phyloP scores from a whole-genome alignment of 2,113 vertebrate genomes.

The Pelecanoides urinatrix region DNA sequence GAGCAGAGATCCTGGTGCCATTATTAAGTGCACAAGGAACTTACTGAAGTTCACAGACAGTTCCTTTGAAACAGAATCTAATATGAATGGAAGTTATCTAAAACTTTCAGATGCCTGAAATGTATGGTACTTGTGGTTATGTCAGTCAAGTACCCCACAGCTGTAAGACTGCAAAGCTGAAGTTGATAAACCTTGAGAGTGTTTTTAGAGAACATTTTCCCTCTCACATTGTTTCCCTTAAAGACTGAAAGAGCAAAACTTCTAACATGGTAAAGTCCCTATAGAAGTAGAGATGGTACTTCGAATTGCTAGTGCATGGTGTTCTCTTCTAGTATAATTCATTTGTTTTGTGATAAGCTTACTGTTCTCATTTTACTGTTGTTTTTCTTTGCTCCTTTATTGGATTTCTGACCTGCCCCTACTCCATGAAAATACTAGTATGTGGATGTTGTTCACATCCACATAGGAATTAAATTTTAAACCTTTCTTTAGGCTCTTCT shows the following conservation, averaged over 20 bases:
- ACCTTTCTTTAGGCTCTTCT: neutral
- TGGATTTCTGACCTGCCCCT: neutral
- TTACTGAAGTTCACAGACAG: neutral
- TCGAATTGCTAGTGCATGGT: neutral
- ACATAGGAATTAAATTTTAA: neutral
- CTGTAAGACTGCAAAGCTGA: neutral
- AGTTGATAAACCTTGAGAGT: neutral
- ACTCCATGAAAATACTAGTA: neutral
- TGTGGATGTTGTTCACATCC: neutral
- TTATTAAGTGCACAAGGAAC: neutral
- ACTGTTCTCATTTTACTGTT: neutral
- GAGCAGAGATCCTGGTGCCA: neutral
- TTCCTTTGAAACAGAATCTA: neutral
- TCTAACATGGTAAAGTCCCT: neutral
- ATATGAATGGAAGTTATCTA: neutral
- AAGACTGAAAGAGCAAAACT: neutral
- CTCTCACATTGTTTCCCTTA: neutral
- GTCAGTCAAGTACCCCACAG: neutral
- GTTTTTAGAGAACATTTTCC: neutral
- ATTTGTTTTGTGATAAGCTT: neutral
- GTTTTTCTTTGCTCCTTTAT: neutral
- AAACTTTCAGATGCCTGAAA: neutral
- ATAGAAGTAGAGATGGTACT: neutral
- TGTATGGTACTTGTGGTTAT: neutral
- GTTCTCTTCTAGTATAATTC: neutral